Percentiles rank a stretch among this genome's conserved stretches.
phyloP scores from a whole-genome alignment of 2,113 vertebrate genomes.

The Lucifuga dentata region DNA sequence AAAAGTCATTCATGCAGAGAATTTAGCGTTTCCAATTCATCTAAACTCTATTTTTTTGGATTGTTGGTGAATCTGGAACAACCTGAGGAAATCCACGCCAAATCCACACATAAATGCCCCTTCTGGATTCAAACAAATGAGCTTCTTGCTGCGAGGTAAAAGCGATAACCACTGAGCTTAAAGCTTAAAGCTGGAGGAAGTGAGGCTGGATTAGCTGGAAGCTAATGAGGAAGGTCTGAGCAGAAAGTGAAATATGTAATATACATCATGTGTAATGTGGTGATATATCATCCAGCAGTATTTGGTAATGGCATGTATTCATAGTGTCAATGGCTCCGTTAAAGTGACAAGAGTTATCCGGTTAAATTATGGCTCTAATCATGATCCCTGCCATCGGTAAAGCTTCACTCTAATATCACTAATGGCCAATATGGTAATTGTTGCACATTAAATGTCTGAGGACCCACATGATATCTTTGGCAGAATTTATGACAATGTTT shows the following conservation, averaged over 20 bases:
- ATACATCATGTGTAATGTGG: conserved; percentile 63
- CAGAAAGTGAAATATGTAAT: conserved; percentile 42
- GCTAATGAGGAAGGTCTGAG: conserved; percentile 29
- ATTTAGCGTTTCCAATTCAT: no score
- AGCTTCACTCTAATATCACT: conserved; percentile 80
- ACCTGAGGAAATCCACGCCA: no score
- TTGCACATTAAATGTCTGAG: conserved; percentile 75
- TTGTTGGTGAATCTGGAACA: no score
- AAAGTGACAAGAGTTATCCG: conserved; percentile 75
- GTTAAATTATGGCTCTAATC: conserved; percentile 73
- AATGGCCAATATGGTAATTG: conserved; percentile 80
- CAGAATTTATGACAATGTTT: conserved; percentile 72
- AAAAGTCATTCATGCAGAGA: no score
- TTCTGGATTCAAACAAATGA: no score
- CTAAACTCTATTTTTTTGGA: no score
- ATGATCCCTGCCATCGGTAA: conserved; percentile 75
- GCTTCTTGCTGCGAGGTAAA: no score
- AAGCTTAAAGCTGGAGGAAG: conserved; percentile 60
- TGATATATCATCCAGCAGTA: conserved; percentile 57
- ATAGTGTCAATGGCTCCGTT: conserved; percentile 71
- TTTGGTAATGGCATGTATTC: conserved; percentile 75
- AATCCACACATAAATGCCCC: no score
- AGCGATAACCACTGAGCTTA: conserved; percentile 30
- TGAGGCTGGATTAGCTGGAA: conserved; percentile 22
- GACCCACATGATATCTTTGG: conserved; percentile 64